Base-by-base conservation (phyloP, 1,140 invertebrate genomes). In the Drosophila simulans region DNA sequence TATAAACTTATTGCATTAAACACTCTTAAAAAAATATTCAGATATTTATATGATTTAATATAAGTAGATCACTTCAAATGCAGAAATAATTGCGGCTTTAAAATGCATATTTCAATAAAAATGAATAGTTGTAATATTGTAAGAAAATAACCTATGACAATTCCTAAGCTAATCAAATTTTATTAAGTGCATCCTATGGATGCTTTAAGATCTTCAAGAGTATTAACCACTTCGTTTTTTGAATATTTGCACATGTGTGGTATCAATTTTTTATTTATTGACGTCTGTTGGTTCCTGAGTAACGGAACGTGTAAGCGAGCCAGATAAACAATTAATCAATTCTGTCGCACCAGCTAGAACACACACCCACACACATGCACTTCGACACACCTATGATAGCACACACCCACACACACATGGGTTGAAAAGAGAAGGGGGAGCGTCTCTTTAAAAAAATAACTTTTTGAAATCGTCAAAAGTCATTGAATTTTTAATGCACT, bases 291-390 rank as follows among this genome's bases (percentile, higher is more conserved):
- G 64, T 68, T 68, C 64, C 64, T 57, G 68, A 35, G 68, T 68
- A 70, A 70, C 68, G 52, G 51, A 56, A 71, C 65, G 64, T 66
- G 64, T 65, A 65, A 53, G 20, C 51, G 37, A 57, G 51, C 27
- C 68, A 70, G 64, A 70, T 70, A 70, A 70, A 48, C 52, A 70
- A 70, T 49, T 70, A 70, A 70, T 70, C 60, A 65, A 20, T 68
- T 65, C 37, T 64, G 37, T 49, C 58, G 35, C 25, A n/a, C 45
- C 13, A 15, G 35, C 45, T 4, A 31, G 8, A 31, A 39, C 12
- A 39, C 37, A 13, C 10, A 62, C 46, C 22, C 20, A 54, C 17
- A 25, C 51, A 15, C 34, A 34, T 10, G 17, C 22, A 20, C 4
- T 0, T 8, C 1, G 25, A 15, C 37, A 62, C 25, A 58, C 17